Evolutionary conservation across 1,140 invertebrate species (phyloP).

Genomic region (Cotesia vestalis): DNA sequence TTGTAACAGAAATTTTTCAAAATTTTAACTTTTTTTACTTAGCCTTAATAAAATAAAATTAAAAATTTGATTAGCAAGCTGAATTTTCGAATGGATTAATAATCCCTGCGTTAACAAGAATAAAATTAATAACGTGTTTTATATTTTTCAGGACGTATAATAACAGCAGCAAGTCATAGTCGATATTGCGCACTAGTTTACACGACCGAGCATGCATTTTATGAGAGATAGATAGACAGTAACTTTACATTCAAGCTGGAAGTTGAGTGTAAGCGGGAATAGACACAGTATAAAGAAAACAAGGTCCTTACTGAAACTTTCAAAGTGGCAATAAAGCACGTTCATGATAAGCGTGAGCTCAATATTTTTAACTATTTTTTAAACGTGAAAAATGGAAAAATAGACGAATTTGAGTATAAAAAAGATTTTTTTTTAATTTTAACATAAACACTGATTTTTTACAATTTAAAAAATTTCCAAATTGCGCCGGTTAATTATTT

Average conservation of each 20-base stretch:
- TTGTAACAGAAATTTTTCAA: too few species aligned
- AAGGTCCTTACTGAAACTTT: constrained; percentile 12
- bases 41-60: too few species aligned
- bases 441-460: too few species aligned
- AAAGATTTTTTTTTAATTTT: neutral
- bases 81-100: too few species aligned
- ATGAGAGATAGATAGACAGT: constrained; percentile 8
- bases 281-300: neutral
- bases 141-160: too few species aligned
- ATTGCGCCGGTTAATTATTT: too few species aligned
- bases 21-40: too few species aligned
- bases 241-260: neutral
- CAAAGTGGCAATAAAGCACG: constrained; percentile 13
- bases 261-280: constrained; percentile 3
- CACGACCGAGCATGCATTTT: neutral
- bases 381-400: neutral
- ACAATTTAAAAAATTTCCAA: too few species aligned
- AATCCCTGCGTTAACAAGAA: too few species aligned
- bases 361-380: neutral
- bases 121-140: too few species aligned
- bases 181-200: constrained; percentile 11
- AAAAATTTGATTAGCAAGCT: too few species aligned
- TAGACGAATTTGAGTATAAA: neutral
- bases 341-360: neutral
- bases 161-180: too few species aligned